Percentiles rank a stretch among this genome's conserved stretches.
Evolutionary conservation across 2,113 vertebrate genomes (phyloP).

Genomic region (Capreolus pygargus): DNA sequence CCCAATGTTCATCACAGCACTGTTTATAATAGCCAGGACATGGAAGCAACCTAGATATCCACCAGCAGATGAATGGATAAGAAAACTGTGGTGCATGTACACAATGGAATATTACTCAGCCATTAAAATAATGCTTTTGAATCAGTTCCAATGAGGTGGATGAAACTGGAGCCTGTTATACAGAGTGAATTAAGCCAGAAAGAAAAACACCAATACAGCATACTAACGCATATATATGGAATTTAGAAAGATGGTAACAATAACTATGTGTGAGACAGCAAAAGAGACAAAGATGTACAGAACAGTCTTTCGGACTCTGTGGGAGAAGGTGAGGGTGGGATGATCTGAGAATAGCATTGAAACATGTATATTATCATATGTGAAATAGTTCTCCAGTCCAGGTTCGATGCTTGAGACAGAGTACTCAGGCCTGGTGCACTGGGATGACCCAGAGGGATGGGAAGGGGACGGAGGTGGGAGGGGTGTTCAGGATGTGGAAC

Average conservation of each 20-base stretch:
- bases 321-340: not conserved
- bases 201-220: not conserved
- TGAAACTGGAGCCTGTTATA: no score
- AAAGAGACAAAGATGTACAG: no score
- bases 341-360: not conserved
- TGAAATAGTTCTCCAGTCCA: not conserved
- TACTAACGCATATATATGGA: not conserved
- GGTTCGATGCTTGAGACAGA: accelerated
- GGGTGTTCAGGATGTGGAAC: not conserved
- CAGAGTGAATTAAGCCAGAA: not conserved
- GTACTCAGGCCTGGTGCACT: not conserved
- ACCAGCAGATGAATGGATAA: not conserved
- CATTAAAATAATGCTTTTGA: not conserved
- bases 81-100: not conserved
- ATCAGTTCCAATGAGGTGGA: not conserved
- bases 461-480: not conserved
- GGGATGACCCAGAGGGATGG: not conserved
- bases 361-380: not conserved
- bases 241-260: no score
- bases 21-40: not conserved
- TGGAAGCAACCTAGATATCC: not conserved
- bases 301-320: not conserved
- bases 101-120: not conserved
- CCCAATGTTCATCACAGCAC: not conserved
- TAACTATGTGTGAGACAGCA: no score